Conservation (phyloP, 2,888 invertebrate genomes). For the Oxytorus armatus region DNA sequence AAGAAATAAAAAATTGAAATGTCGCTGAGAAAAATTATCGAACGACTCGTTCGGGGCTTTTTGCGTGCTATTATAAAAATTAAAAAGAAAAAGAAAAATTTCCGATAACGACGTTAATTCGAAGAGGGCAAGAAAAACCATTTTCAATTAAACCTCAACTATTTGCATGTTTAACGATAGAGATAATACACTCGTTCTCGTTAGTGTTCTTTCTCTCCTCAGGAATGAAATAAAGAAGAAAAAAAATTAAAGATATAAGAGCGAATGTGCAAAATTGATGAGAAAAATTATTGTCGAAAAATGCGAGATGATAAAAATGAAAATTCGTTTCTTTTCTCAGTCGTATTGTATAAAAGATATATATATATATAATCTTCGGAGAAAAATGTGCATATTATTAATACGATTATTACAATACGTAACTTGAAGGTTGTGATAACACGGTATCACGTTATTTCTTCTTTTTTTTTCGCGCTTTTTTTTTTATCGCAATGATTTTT, state of each 20-base stretch:
- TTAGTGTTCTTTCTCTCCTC: conserved; percentile 72
- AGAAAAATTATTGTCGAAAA: neutral
- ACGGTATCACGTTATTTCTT: conserved; percentile 28
- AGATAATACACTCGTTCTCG: conserved; percentile 69
- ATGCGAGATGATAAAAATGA: neutral
- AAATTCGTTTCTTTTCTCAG: conserved; percentile 12
- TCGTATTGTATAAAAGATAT: neutral
- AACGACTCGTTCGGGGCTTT: no score
- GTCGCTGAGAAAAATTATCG: no score
- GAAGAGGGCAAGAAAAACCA: conserved; percentile 52
- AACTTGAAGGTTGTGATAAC: conserved; percentile 65
- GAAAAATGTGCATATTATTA: conserved; percentile 19
- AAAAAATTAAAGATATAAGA: conserved; percentile 25
- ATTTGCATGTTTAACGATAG: conserved; percentile 70
- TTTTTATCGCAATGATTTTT: neutral
- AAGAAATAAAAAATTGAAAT: no score
- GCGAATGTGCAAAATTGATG: neutral
- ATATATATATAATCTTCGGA: conserved; percentile 22
- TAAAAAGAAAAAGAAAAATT: conserved; percentile 9
- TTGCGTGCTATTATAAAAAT: neutral
- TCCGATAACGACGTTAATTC: no score
- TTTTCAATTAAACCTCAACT: conserved; percentile 64
- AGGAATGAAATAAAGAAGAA: conserved; percentile 63
- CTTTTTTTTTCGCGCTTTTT: neutral
- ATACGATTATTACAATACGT: conserved; percentile 30